Base-by-base conservation (phyloP, 1,140 invertebrate genomes). In the Magallana gigas region DNA sequence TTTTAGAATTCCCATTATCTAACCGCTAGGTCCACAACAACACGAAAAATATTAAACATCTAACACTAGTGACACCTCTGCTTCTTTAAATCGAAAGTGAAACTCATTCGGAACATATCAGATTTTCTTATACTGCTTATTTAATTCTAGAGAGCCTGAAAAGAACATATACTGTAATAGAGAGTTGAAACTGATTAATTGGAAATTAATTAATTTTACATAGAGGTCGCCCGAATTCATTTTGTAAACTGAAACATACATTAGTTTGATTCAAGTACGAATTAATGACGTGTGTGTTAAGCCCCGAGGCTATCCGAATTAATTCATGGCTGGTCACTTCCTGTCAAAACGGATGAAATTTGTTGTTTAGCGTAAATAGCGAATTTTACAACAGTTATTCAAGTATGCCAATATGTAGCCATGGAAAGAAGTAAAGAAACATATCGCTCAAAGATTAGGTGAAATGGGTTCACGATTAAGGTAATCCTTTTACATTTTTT, bases 391-490 rank as follows among this genome's bases (percentile, higher is more conserved):
- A 29, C 68, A 29, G 18, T n/a, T 12, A 18, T 57, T 16, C 76
- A 56, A 57, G 14, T 18, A 80, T 60, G 14, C 82, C 58, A 58
- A 64, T 12, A 86, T 76, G 68, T 82, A 83, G 16, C 80, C 0
- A 57, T 57, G 18, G 58, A 18, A 12, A 82, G 16, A 12, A 62
- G 12, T 48, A 58, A 14, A 23, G 18, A 59, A 23, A 82, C n/a
- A 16, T 29, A 48, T 16, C 23, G 18, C 16, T n/a, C 8, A 8
- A 86, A 36, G 81, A 56, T 76, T 23, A 29, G 68, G 68, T 82
- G 62, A 36, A 83, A 86, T 86, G 85, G 85, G 85, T 62, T 86
- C 85, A 57, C 80, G 85, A 86, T 29, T 86, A 82, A 86, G 85
- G 85, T 86, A 64, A 58, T 83, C 57, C 9, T 57, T 83, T 57